These are phyloP conservation scores for Hippotragus niger DNA, from an alignment of 2,113 vertebrate genomes.

Conservation along the genomic window DNA sequence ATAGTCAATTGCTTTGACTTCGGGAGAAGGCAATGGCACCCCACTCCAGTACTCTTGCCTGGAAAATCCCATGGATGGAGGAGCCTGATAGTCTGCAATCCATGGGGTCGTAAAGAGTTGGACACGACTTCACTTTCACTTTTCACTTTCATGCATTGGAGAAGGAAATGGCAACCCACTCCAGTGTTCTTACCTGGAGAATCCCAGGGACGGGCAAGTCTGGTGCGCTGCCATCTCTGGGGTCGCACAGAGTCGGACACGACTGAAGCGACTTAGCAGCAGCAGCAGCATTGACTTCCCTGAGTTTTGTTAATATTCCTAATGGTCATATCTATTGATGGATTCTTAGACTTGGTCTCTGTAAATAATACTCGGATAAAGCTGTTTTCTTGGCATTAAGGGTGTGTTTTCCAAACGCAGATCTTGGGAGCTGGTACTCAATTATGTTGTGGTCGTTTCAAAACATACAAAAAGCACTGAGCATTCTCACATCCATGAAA, in stretches of 20 bases:
- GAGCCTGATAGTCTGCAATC: too few relatives aligned
- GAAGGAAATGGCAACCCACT: too few relatives aligned
- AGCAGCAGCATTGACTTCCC: slow-evolving; percentile 38
- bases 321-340: slow-evolving; percentile 93
- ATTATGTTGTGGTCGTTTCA: background rate
- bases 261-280: too few relatives aligned
- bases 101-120: too few relatives aligned
- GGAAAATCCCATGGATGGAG: too few relatives aligned
- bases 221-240: too few relatives aligned
- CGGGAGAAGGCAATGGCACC: background rate
- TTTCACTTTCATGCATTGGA: too few relatives aligned
- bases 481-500: background rate
- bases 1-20: slow-evolving; percentile 47
- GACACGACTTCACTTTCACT: too few relatives aligned
- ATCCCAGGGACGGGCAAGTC: too few relatives aligned
- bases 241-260: too few relatives aligned
- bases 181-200: too few relatives aligned
- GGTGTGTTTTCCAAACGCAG: slow-evolving; percentile 94
- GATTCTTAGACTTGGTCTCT: slow-evolving; percentile 93
- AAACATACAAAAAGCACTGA: background rate
- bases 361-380: slow-evolving; percentile 90
- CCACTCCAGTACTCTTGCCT: too few relatives aligned
- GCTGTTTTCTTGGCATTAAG: slow-evolving; percentile 94
- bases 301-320: slow-evolving; percentile 93
- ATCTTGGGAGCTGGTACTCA: slow-evolving; percentile 81